These are phyloP conservation scores for Microcebus murinus DNA, from an alignment of 2,113 vertebrate species.

Conservation along the genomic window DNA sequence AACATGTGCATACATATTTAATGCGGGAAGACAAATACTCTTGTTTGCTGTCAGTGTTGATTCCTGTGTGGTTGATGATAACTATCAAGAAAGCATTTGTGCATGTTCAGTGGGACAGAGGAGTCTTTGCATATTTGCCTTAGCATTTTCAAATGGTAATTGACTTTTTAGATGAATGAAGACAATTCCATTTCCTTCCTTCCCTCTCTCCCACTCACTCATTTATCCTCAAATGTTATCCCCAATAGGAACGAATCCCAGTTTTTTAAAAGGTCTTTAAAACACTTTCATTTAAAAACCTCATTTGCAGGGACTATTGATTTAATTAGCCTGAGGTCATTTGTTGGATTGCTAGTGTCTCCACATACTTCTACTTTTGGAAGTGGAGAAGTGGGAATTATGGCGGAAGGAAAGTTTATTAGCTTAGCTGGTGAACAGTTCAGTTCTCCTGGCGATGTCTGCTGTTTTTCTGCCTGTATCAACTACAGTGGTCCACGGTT, in stretches of 20 bases:
- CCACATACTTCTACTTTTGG: slow-evolving; percentile 52
- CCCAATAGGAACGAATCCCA: slow-evolving; percentile 58
- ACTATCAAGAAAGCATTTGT: neutral
- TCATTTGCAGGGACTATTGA: slow-evolving; percentile 84
- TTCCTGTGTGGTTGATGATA: neutral
- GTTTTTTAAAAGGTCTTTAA: slow-evolving; percentile 76
- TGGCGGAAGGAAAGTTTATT: neutral
- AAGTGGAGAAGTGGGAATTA: slow-evolving; percentile 55
- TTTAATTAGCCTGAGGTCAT: slow-evolving; percentile 82
- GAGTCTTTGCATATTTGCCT: too few relatives aligned
- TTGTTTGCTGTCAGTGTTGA: neutral
- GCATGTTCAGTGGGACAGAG: neutral
- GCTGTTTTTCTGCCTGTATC: neutral
- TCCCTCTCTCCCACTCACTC: neutral
- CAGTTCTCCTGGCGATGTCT: neutral
- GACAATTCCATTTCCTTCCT: neutral
- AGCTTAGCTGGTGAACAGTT: neutral
- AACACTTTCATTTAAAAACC: slow-evolving; percentile 81
- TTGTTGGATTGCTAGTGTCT: slow-evolving; percentile 66
- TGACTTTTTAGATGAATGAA: neutral
- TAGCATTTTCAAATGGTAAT: neutral
- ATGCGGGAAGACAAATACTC: neutral
- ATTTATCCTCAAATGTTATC: slow-evolving; percentile 51
- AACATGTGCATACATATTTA: neutral
- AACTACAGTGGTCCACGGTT: rapidly evolving